Evolutionary conservation across 2,888 invertebrate species (phyloP), one percentile per base, ranked within the genome.

Genomic region (Teleogryllus oceanicus): DNA sequence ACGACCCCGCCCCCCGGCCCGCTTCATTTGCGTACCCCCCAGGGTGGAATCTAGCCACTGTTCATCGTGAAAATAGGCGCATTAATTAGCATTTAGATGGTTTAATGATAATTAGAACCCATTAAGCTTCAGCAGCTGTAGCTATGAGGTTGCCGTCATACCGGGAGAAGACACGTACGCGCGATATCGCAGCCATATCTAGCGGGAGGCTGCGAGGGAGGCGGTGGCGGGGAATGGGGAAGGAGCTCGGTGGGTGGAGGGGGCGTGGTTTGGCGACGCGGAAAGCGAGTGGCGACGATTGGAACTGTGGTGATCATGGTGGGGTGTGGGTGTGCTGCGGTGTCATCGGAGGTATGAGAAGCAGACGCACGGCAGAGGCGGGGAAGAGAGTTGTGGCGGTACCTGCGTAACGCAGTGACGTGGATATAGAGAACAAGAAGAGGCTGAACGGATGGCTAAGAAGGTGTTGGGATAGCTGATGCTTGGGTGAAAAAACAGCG

Each of bases 81-180:
- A 88, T 88, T 88, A 89, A 88, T 88, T 88, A 88, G 88, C 88
- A 84, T 88, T 88, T 88, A 88, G 88, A 88, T 88, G 87, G 88
- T 86, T 86, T 87, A 88, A 88, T 87, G 88, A 88, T 88, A 88
- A 88, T 88, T 88, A 88, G 87, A 83, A 83, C 83, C 83, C 83
- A 84, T 83, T 83, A 83, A 83, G 82, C 83, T 79, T 80, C 80
- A 82, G 80, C 81, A 82, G 83, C 82, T 81, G 81, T 80, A 81
- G 78, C 80, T 79, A 74, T 79, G 50, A 74, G 80, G 78, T 74
- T 80, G 79, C 79, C 80, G 81, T 84, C 85, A 84, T 78, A 84
- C 84, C 83, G 85, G 83, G 84, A 74, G 62, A 75, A 62, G 78
- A 20, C 78, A 74, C 62, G 74, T 78, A 50, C 78, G 21, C n/a